Evolutionary conservation across 2,888 invertebrate genomes (phyloP), one percentile per base, ranked within the genome.

Genomic region (Sinohyriopsis cumingii): DNA sequence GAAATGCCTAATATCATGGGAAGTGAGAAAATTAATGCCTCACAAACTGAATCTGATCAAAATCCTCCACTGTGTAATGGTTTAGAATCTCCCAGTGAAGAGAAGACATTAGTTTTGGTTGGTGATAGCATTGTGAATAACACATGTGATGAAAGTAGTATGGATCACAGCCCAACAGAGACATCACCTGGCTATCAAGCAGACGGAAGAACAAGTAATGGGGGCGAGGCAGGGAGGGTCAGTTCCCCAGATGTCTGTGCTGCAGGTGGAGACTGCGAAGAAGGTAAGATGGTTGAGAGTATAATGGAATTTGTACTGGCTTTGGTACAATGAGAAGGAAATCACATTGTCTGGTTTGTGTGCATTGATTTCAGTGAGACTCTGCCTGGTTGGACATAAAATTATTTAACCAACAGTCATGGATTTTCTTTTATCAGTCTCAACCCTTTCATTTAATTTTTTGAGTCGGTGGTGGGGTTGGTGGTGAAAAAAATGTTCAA

Each of bases 11-110:
- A 71, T 25, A 73, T 72, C 28, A 73, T 69, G 55, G 66, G 45
- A 19, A 55, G 62, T 57, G 70, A 61, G 19, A 71, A 53, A 5
- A 76, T 73, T 65, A 69, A 69, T 56, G 67, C 71, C 6, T 76
- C 76, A 25, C 67, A 71, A 53, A 73, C 77, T 45, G 71, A 73
- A 24, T 75, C 72, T 65, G 75, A 72, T 7, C 75, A 77, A 59
- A 73, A 69, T 59, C 68, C 73, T 24, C 72, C 70, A 72, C 70
- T 76, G 54, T 84, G 84, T 81, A 84, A 84, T 59, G 84, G 83
- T 67, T 80, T 78, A 69, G 76, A 81, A 69, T 79, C 79, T 76
- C 76, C 78, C 55, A 76, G 74, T 57, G 77, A 75, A 63, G 75
- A 73, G 33, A 59, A 61, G 45, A 63, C 67, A 45, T 66, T 67